Evolutionary conservation across 2,113 vertebrate genomes (phyloP), one percentile per base, ranked within the genome.

Genomic region (Chelonoidis abingdonii): DNA sequence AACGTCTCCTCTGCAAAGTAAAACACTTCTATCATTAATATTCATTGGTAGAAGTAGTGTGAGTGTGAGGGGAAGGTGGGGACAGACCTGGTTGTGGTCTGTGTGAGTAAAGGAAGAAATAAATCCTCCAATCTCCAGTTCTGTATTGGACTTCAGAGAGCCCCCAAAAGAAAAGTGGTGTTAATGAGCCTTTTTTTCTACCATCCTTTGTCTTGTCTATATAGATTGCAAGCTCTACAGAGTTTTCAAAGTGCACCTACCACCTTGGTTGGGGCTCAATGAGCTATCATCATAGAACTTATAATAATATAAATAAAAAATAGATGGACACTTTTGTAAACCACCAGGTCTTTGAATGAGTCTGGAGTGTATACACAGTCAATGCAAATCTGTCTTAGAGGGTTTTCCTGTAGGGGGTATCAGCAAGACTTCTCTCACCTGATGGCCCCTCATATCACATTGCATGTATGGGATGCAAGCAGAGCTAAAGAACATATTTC

Each of bases 291-390:
- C 57, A 72, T 89, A 79, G 31, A n/a, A n/a, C 16, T 85, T 27
- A 53, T 87, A 94, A 83, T 41, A 83, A 86, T 90, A 80, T 56
- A 94, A 93, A 96, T 93, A 96, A 96, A 94, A 95, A 52, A 92
- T 76, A 53, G 16, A 76, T 78, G 10, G 47, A 88, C 76, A 80
- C 59, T 83, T 84, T 96, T 95, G 92, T 65, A 95, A 93, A 81
- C 81, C 87, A 95, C 84, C 83, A 5, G n/a, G 87, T 78, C 93
- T 92, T 52, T 86, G 53, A 78, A 62, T 88, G 29, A 86, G 85
- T 88, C 89, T 81, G 94, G 25, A 95, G 81, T 0, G 0, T 79
- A 89, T 87, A 93, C 86, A 75, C 50, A 92, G 90, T 65, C 95
- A 95, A 88, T 93, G 78, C 83, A 93, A 93, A 97, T 83, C 92